Evolutionary conservation across 2,113 vertebrate species (phyloP).

Genomic region (Paratilapia polleni): DNA sequence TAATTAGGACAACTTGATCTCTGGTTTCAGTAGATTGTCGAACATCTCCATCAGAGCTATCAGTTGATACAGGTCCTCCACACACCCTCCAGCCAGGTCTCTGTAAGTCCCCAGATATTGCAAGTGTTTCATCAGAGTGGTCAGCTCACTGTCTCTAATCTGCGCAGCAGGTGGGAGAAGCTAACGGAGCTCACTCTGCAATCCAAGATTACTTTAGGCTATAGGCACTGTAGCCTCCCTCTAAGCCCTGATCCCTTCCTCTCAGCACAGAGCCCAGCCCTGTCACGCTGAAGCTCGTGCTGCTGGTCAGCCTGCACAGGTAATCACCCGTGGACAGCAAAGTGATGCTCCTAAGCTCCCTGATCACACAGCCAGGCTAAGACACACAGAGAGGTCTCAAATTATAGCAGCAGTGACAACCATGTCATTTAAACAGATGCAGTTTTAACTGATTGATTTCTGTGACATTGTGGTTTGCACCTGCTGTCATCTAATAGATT

Average conservation of each 20-base stretch:
- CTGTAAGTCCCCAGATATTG: constrained; percentile 53
- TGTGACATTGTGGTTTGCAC: not conserved
- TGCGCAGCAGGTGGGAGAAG: constrained; percentile 66
- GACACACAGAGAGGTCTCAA: not conserved
- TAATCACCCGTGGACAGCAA: constrained; percentile 40
- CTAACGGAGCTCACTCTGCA: constrained; percentile 70
- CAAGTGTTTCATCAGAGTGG: constrained; percentile 65
- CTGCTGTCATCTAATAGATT: not conserved
- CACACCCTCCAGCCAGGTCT: constrained; percentile 34
- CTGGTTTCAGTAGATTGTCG: not conserved
- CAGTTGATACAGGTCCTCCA: constrained; percentile 2
- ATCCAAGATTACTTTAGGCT: constrained; percentile 73
- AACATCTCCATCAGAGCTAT: constrained; percentile 13
- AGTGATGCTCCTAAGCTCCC: constrained; percentile 33
- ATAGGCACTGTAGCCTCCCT: constrained; percentile 43
- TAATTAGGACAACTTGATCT: not conserved
- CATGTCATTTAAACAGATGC: not conserved
- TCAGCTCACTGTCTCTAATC: constrained; percentile 73
- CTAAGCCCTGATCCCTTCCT: constrained; percentile 48
- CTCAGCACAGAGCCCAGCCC: constrained; percentile 10
- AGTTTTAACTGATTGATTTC: not conserved
- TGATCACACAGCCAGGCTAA: constrained; percentile 20
- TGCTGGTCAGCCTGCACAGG: constrained; percentile 49
- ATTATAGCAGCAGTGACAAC: not conserved
- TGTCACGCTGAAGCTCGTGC: constrained; percentile 19